Evolutionary conservation across 2,797 vertebrate species (phyloP).

Genomic region (Cryptoblepharus egeriae): DNA sequence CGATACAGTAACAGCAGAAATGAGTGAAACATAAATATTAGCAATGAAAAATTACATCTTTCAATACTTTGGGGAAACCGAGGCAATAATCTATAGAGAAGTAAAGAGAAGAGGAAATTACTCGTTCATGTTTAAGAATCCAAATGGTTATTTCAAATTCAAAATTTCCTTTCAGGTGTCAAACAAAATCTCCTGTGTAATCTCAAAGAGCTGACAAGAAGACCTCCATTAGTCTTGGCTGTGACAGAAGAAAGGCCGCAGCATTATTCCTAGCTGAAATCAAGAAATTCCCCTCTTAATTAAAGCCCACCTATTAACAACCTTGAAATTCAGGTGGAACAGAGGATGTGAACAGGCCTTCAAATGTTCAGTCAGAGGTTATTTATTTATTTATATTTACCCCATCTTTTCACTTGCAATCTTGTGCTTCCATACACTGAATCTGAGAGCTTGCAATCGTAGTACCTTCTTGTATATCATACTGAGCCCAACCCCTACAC

Average conservation of each 20-base stretch:
- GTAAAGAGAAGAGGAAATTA: not conserved
- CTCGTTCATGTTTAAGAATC: conserved; percentile 5
- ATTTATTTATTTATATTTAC: no score
- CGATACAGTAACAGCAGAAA: no score
- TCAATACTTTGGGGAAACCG: not conserved
- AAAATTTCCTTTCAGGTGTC: not conserved
- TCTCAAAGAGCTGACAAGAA: not conserved
- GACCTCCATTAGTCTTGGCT: not conserved
- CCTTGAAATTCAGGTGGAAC: not conserved
- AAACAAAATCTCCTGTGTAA: conserved; percentile 2
- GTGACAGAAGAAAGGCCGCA: no score
- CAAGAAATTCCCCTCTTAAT: not conserved
- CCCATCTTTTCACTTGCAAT: no score
- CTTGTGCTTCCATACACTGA: not conserved
- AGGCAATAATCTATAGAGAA: not conserved
- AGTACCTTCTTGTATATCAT: no score
- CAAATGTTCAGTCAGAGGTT: no score
- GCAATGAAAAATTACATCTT: no score
- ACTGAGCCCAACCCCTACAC: no score
- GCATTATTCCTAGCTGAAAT: no score
- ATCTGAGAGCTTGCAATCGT: no score
- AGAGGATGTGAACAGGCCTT: not conserved
- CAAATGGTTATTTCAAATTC: not conserved
- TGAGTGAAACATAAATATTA: no score
- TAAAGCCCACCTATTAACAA: not conserved